A percentile compares a stretch with the other conserved stretches of the same genome.
Conservation (phyloP, 35 echinoderm and acorn worm genomes). For the Hemicentrotus pulcherrimus region DNA sequence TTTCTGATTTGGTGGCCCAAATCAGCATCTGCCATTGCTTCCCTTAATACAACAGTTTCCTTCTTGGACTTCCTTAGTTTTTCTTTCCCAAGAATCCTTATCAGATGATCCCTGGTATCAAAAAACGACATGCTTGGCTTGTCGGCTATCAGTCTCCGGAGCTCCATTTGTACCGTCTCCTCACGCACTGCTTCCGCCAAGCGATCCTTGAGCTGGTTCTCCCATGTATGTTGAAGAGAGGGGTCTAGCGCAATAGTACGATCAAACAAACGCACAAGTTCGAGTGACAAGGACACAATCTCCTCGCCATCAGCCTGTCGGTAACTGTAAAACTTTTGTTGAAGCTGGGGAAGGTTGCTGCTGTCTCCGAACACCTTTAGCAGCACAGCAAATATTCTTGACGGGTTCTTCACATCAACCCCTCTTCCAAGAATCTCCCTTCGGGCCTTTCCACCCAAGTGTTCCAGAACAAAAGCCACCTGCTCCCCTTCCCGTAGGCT, state of each 20-base stretch:
- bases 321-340: constrained; percentile 53
- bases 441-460: constrained; percentile 68
- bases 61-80: neutral
- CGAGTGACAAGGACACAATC: neutral
- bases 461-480: constrained; percentile 60
- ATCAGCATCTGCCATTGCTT: too few relatives aligned
- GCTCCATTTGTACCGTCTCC: neutral
- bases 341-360: neutral
- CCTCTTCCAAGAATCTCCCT: constrained; percentile 69
- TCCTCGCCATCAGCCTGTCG: constrained; percentile 11
- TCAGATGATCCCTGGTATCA: neutral
- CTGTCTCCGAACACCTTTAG: constrained; percentile 38
- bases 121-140: neutral
- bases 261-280: constrained; percentile 31
- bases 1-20: too few relatives aligned
- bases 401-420: neutral
- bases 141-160: constrained; percentile 1
- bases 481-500: neutral
- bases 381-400: constrained; percentile 36
- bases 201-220: constrained; percentile 14
- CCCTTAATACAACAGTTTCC: neutral
- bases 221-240: constrained; percentile 7
- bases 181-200: constrained; percentile 32
- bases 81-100: too few relatives aligned
- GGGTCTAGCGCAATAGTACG: neutral